Conservation (phyloP, 2,113 vertebrate genomes). For the Motacilla tschutschensis region DNA sequence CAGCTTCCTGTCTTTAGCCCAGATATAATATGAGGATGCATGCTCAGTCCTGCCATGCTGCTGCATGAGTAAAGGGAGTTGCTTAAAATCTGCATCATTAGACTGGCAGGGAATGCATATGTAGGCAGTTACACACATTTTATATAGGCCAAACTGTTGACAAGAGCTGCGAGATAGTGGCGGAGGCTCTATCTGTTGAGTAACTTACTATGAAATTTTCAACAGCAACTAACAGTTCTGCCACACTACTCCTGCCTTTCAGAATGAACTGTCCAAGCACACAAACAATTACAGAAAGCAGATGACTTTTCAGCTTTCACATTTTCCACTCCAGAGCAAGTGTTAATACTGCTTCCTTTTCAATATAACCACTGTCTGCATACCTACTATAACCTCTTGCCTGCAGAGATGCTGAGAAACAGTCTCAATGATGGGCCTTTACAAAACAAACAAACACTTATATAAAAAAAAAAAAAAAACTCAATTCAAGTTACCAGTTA, state of each 20-base stretch:
- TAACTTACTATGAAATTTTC: neutral
- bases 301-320: neutral
- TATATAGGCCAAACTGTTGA: neutral
- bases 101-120: neutral
- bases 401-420: neutral
- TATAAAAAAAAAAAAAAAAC: neutral
- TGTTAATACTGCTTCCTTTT: neutral
- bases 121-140: neutral
- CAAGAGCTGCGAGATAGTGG: neutral
- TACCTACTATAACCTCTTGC: neutral
- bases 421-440: neutral
- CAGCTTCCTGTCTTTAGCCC: neutral
- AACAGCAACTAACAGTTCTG: neutral
- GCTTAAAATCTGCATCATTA: neutral
- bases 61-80: neutral
- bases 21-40: rapidly evolving
- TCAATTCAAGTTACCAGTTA: neutral
- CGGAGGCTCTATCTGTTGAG: neutral
- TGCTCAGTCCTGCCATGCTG: neutral
- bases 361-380: neutral
- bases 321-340: neutral
- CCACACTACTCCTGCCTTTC: neutral
- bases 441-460: neutral
- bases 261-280: neutral
- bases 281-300: neutral